These are phyloP conservation scores for Aphidius gifuensis DNA, from an alignment of 1,140 invertebrate genomes.

Conservation along the genomic window DNA sequence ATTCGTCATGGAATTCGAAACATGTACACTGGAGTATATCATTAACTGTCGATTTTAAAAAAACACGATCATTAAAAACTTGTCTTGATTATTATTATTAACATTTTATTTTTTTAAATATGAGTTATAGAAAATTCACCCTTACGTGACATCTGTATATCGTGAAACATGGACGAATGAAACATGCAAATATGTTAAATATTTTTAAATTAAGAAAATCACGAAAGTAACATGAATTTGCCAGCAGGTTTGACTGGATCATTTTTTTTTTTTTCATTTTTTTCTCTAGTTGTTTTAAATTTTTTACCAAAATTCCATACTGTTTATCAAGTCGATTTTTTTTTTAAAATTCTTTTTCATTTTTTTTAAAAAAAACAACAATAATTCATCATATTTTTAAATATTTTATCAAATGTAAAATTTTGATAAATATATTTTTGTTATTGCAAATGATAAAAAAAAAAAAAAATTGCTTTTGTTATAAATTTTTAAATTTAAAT, in stretches of 20 bases:
- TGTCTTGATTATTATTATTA: neutral
- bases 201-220: slow-evolving; percentile 7
- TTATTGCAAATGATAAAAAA: no score
- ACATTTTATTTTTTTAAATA: no score
- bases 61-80: slow-evolving; percentile 8
- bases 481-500: no score
- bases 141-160: slow-evolving; percentile 11
- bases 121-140: neutral
- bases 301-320: no score
- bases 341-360: neutral
- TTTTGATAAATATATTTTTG: no score
- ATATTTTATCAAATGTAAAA: no score
- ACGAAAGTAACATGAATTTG: slow-evolving; percentile 6
- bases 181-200: slow-evolving; percentile 15
- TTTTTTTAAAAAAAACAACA: no score
- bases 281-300: neutral
- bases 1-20: no score
- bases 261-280: neutral
- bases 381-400: no score
- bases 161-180: slow-evolving; percentile 7
- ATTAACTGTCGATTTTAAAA: neutral
- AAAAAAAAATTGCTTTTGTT: no score
- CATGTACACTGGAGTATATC: no score
- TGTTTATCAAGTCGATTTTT: neutral
- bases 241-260: neutral